Conservation (phyloP, 2,888 invertebrate genomes). For the Papilio demoleus region DNA sequence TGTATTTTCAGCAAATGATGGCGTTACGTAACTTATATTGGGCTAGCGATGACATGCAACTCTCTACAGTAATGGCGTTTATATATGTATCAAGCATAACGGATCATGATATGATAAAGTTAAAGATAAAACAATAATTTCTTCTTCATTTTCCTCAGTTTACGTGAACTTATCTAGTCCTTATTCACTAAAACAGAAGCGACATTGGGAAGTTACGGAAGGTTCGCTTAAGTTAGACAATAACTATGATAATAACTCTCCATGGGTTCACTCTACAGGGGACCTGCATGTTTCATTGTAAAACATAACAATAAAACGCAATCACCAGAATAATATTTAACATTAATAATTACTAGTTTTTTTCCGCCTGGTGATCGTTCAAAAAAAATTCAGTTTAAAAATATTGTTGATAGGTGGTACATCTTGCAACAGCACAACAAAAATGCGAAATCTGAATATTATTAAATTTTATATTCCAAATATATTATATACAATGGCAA, state of each 20-base stretch:
- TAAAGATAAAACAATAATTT: too few species aligned
- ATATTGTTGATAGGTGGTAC: neutral
- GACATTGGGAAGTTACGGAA: neutral
- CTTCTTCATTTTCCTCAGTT: too few species aligned
- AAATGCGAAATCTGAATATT: too few species aligned
- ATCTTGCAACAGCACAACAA: too few species aligned
- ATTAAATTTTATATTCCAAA: too few species aligned
- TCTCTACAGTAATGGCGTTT: slow-evolving; percentile 1
- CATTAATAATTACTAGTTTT: neutral
- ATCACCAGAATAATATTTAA: neutral
- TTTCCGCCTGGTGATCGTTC: slow-evolving; percentile 1
- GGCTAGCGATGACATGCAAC: slow-evolving; percentile 21
- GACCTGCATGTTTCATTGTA: neutral
- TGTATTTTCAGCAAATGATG: slow-evolving; percentile 55
- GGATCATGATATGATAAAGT: too few species aligned
- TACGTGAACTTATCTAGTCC: neutral
- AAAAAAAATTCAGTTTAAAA: neutral
- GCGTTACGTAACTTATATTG: slow-evolving; percentile 47
- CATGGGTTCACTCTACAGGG: neutral
- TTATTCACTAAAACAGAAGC: neutral
- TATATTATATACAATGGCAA: too few species aligned
- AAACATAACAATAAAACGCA: neutral
- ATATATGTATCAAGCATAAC: slow-evolving; percentile 2
- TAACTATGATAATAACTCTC: neutral
- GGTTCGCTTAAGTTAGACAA: neutral